Conservation (phyloP, 2,888 invertebrate genomes). For the Frankliniella intonsa region DNA sequence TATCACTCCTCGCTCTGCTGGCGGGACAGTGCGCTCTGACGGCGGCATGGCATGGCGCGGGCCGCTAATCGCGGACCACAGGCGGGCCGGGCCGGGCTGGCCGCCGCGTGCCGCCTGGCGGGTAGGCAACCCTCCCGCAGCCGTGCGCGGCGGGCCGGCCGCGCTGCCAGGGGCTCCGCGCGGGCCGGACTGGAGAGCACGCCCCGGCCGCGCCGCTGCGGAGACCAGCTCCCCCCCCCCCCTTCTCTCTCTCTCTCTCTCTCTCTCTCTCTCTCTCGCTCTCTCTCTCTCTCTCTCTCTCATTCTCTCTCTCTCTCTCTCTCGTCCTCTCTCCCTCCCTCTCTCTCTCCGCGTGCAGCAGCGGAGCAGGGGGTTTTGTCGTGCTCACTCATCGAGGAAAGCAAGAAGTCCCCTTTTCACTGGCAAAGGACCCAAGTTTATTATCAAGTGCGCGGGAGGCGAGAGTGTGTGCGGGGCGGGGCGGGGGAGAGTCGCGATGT, state of each 20-base stretch:
- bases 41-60: too few species aligned
- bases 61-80: not conserved
- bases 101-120: not conserved
- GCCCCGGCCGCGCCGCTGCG: not conserved
- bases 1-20: too few species aligned
- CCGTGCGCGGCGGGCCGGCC: not conserved
- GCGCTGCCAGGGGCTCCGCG: not conserved
- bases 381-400: not conserved
- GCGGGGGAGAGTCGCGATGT: too few species aligned
- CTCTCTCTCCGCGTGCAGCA: not conserved
- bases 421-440: not conserved
- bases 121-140: not conserved
- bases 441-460: too few species aligned
- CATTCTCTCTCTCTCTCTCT: not conserved
- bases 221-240: not conserved
- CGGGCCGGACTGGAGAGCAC: not conserved
- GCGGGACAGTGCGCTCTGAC: too few species aligned
- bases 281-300: slow-evolving; percentile 7
- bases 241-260: not conserved
- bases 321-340: not conserved
- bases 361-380: not conserved
- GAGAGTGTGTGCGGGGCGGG: too few species aligned
- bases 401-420: not conserved
- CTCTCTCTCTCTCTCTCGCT: not conserved
- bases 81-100: not conserved